Evolutionary conservation across 92 coral and sea anemone genomes (phyloP).

Genomic region (Epizoanthus stellaris): DNA sequence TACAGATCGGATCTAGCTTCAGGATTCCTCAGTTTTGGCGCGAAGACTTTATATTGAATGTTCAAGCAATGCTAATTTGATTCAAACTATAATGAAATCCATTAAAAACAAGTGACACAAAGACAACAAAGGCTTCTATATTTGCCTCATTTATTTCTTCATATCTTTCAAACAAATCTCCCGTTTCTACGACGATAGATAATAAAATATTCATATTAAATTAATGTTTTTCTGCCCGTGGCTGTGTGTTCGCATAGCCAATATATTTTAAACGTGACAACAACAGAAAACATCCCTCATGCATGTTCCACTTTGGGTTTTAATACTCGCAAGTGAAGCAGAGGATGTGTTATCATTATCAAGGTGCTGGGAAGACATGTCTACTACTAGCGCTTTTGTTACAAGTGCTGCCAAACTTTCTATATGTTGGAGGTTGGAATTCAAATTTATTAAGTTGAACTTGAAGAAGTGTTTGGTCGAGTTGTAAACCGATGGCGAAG

Average conservation of each 20-base stretch:
- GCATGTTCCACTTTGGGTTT: too few relatives aligned
- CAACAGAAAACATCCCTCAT: too few relatives aligned
- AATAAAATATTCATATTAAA: slow-evolving; percentile 1
- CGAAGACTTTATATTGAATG: too few relatives aligned
- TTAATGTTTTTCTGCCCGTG: not conserved
- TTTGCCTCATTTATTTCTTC: not conserved
- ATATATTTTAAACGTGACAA: not conserved
- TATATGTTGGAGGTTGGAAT: not conserved
- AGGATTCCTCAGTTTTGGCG: too few relatives aligned
- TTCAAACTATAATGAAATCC: too few relatives aligned
- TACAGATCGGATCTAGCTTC: too few relatives aligned
- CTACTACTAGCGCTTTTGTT: not conserved
- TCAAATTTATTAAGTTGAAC: not conserved
- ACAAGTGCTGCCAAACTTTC: not conserved
- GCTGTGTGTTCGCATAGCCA: not conserved
- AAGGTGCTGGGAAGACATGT: not conserved
- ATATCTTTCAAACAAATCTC: not conserved
- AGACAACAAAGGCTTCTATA: too few relatives aligned
- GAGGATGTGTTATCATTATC: not conserved
- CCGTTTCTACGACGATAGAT: slow-evolving; percentile 16
- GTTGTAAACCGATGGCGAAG: too few relatives aligned
- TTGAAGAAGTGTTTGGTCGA: too few relatives aligned
- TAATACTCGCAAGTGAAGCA: not conserved
- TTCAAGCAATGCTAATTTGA: too few relatives aligned
- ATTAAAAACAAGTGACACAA: too few relatives aligned